Percentiles rank a stretch among this genome's conserved stretches.
phyloP scores from a whole-genome alignment of 1,140 invertebrate genomes.

The Achatina immaculata region DNA sequence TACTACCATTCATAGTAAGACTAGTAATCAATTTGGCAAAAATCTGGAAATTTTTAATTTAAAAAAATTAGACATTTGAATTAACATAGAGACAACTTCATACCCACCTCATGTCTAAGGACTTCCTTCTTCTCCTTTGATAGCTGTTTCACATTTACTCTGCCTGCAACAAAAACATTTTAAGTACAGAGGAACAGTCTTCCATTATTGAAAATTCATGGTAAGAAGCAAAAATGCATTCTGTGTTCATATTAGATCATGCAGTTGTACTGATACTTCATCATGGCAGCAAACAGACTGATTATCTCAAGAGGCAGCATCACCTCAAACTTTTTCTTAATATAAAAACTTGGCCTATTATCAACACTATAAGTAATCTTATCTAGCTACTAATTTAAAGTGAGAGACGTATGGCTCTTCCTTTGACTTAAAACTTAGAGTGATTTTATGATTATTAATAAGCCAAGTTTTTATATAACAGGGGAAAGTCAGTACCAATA shows the following conservation, averaged over 20 bases:
- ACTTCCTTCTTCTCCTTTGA: constrained; percentile 30
- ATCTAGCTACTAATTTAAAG: too few species aligned
- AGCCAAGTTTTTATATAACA: too few species aligned
- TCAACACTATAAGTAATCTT: too few species aligned
- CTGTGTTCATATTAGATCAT: background rate
- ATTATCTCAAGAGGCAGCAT: background rate
- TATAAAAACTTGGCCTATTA: background rate
- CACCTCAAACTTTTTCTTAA: background rate
- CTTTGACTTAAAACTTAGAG: too few species aligned
- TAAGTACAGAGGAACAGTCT: background rate
- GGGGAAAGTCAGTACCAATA: too few species aligned
- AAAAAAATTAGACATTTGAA: background rate
- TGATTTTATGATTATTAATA: too few species aligned
- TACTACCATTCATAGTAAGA: background rate
- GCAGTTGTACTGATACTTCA: background rate
- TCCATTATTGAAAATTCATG: background rate
- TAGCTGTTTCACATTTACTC: constrained; percentile 26
- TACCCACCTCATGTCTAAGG: constrained; percentile 12
- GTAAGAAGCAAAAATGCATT: background rate
- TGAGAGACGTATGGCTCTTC: too few species aligned
- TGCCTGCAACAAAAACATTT: constrained; percentile 1
- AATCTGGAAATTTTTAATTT: background rate
- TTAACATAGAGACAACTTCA: background rate
- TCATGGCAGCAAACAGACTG: background rate
- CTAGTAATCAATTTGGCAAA: background rate